phyloP scores from a whole-genome alignment of 2,113 vertebrate genomes.

The Equus przewalskii region DNA sequence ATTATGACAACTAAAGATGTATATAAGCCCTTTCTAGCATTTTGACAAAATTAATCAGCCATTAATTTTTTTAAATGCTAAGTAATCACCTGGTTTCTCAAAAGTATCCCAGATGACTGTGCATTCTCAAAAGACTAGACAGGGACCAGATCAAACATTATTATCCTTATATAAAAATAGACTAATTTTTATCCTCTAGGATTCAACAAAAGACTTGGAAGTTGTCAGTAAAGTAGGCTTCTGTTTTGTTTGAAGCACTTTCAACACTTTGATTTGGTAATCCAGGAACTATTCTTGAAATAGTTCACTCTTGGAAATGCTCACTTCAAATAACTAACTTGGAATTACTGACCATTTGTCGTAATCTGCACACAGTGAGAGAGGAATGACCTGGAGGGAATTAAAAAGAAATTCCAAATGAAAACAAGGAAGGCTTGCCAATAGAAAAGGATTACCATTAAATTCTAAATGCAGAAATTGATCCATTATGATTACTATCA shows the following conservation, averaged over 20 bases:
- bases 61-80: neutral
- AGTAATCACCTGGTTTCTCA: conserved; percentile 28
- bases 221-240: conserved; percentile 30
- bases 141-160: conserved; percentile 38
- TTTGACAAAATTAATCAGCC: conserved; percentile 3
- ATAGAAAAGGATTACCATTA: neutral
- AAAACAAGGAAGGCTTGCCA: neutral
- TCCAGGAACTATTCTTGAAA: conserved; percentile 37
- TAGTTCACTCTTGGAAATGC: conserved; percentile 55
- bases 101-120: conserved; percentile 14
- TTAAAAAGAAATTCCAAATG: conserved; percentile 52
- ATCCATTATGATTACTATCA: neutral
- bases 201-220: conserved; percentile 1
- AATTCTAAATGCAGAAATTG: conserved; percentile 46
- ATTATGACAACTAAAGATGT: neutral
- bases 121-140: conserved; percentile 18
- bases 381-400: neutral
- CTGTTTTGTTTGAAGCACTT: conserved; percentile 59
- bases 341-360: conserved; percentile 1
- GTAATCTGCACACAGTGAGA: conserved; percentile 10
- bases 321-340: conserved; percentile 42
- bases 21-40: neutral
- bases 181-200: conserved; percentile 20
- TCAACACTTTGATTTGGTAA: conserved; percentile 56
- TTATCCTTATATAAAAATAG: conserved; percentile 31